Conservation (phyloP, 2,797 vertebrate genomes). For the Spinus pinus region DNA sequence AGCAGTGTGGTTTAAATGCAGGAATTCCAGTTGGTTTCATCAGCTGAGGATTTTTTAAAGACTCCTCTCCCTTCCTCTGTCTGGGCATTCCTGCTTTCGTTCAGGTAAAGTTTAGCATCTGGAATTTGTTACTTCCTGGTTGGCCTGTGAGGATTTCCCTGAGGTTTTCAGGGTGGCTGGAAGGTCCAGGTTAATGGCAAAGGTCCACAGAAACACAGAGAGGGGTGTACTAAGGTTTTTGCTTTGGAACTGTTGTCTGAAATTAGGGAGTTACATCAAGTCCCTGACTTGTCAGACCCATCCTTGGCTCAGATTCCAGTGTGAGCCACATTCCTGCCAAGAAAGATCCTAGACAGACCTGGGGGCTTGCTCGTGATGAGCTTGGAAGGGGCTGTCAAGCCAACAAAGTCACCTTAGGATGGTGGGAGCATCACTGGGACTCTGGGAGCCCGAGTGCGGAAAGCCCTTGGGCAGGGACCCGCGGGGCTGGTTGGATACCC, state of each 20-base stretch:
- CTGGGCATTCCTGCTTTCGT: background rate
- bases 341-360: background rate
- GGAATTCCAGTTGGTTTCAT: background rate
- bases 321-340: background rate
- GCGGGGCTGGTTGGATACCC: background rate
- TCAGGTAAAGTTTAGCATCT: background rate
- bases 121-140: background rate
- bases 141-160: background rate
- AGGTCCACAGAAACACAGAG: background rate
- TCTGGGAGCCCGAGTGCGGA: fast-evolving
- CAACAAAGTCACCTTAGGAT: fast-evolving
- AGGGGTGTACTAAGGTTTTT: fast-evolving
- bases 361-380: background rate
- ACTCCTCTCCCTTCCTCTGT: background rate
- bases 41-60: background rate
- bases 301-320: background rate
- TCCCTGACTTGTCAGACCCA: fast-evolving
- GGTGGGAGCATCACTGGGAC: background rate
- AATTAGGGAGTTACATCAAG: background rate
- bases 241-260: background rate
- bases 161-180: background rate
- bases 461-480: background rate
- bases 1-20: background rate
- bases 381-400: background rate
- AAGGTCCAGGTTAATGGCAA: background rate